Conservation (phyloP, 2,888 invertebrate genomes). For the Drosophila kambysellisi region DNA sequence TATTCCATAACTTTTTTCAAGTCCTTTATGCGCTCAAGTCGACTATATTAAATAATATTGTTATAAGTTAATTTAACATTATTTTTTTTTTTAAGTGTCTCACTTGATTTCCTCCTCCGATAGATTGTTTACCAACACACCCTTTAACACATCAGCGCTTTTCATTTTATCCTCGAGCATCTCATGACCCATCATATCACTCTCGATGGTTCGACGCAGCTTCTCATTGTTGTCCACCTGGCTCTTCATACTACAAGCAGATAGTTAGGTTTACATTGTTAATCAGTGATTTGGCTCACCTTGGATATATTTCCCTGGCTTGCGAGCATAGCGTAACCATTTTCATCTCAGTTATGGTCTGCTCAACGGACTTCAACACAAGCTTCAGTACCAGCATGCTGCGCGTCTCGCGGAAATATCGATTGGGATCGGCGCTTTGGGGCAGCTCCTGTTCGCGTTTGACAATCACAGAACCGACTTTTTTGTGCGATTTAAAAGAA, state of each 20-base stretch:
- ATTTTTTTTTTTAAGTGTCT: conserved; percentile 1
- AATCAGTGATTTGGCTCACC: conserved; percentile 58
- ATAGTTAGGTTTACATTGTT: background rate
- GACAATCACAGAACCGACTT: background rate
- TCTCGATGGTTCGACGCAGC: conserved; percentile 76
- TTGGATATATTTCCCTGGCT: conserved; percentile 82
- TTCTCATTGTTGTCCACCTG: conserved; percentile 81
- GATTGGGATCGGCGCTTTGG: conserved; percentile 59
- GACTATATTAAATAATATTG: conserved; percentile 49
- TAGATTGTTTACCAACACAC: conserved; percentile 80
- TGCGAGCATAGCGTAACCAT: conserved; percentile 82
- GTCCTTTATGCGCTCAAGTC: conserved; percentile 70
- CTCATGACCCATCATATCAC: conserved; percentile 74
- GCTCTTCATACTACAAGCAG: conserved; percentile 77
- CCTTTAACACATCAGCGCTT: conserved; percentile 75
- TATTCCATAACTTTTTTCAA: conserved; percentile 59
- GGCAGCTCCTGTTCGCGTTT: conserved; percentile 33
- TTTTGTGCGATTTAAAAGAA: conserved; percentile 48
- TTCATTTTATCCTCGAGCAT: conserved; percentile 75
- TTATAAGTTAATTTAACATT: rapidly evolving
- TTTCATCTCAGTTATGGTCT: conserved; percentile 82
- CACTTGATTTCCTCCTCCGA: conserved; percentile 82
- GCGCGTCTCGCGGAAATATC: conserved; percentile 83
- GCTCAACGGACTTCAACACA: conserved; percentile 80
- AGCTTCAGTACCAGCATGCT: conserved; percentile 82